phyloP scores from a whole-genome alignment of 1,140 invertebrate species.

The Tachypleus tridentatus region DNA sequence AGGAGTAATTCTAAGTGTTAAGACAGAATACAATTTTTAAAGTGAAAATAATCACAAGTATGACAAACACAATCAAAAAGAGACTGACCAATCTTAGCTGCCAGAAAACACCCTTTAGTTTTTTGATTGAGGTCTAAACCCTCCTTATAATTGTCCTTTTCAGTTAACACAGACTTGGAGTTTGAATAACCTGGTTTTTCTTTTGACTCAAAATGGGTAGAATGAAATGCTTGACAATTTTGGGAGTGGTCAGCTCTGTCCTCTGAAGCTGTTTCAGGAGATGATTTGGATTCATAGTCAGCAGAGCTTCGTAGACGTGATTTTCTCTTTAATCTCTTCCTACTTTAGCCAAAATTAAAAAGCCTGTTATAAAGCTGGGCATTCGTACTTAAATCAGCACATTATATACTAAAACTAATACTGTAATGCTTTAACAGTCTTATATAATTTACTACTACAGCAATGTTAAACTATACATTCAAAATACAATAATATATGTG shows the following conservation, averaged over 20 bases:
- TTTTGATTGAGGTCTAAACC: too few species aligned
- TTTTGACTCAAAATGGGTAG: neutral
- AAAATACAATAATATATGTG: neutral
- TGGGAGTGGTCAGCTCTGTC: conserved; percentile 18
- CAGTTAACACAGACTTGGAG: too few species aligned
- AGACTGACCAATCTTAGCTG: too few species aligned
- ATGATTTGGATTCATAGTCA: conserved; percentile 29
- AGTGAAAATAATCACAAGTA: too few species aligned
- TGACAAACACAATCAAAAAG: too few species aligned
- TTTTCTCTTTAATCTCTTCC: conserved; percentile 12
- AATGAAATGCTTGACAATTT: neutral
- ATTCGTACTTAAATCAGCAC: too few species aligned
- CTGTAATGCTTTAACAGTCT: neutral
- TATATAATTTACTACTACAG: neutral
- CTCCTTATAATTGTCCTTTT: too few species aligned
- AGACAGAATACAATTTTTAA: too few species aligned
- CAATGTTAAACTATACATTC: neutral
- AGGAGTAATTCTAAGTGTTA: too few species aligned
- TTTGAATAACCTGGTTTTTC: too few species aligned
- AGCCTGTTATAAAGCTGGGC: neutral
- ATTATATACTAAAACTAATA: neutral
- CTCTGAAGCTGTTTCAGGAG: conserved; percentile 34
- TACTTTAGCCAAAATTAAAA: neutral
- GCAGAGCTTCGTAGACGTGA: neutral
- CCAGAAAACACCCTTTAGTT: too few species aligned